A percentile compares a stretch with the other conserved stretches of the same genome.
These are phyloP conservation scores for Nemoura dubitans DNA, from an alignment of 2,888 invertebrate genomes.

Conservation along the genomic window DNA sequence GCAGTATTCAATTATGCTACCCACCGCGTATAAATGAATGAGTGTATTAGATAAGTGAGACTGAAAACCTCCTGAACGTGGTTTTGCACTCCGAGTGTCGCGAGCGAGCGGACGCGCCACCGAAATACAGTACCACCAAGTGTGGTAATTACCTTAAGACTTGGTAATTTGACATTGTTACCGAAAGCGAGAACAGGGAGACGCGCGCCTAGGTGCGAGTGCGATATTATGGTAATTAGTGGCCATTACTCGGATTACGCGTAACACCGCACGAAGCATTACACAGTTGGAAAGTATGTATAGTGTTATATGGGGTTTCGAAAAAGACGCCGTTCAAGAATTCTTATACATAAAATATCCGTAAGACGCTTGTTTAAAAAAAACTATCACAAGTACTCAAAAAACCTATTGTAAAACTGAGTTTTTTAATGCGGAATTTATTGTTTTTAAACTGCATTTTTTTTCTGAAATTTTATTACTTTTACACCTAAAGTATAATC, in stretches of 20 bases:
- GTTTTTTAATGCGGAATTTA: too few relatives aligned
- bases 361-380: too few relatives aligned
- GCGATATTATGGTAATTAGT: background rate
- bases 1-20: background rate
- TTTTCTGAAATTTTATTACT: too few relatives aligned
- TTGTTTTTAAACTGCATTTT: too few relatives aligned
- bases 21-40: background rate
- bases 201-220: background rate
- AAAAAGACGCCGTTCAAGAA: background rate
- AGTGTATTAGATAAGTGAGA: background rate
- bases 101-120: background rate
- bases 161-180: constrained; percentile 7
- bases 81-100: background rate
- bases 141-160: background rate
- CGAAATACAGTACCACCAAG: background rate
- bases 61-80: background rate
- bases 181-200: background rate
- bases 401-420: too few relatives aligned
- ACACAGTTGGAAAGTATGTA: background rate
- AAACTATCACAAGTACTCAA: too few relatives aligned
- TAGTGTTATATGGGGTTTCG: background rate
- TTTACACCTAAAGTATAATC: too few relatives aligned
- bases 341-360: too few relatives aligned
- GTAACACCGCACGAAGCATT: background rate
- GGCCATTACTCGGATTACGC: background rate